Evolutionary conservation across 2,888 invertebrate genomes (phyloP).

Genomic region (Micoletzkya japonica): DNA sequence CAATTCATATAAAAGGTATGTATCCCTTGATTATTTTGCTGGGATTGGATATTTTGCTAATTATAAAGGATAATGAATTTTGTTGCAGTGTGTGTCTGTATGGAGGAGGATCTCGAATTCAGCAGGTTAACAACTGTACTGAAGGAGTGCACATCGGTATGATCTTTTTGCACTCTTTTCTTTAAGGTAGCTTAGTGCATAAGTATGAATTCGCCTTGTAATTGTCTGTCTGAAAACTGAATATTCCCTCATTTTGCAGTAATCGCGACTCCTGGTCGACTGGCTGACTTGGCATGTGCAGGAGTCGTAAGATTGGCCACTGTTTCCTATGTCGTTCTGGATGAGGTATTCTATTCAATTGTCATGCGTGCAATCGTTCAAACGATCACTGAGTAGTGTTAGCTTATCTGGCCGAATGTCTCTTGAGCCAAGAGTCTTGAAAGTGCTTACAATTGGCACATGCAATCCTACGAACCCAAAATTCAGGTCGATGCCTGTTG

Average conservation of each 20-base stretch:
- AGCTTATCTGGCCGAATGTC: no score
- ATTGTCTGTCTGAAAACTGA: neutral
- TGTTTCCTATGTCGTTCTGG: conserved; percentile 41
- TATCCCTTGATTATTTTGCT: neutral
- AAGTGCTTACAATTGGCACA: no score
- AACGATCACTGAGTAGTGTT: neutral
- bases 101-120: conserved; percentile 82
- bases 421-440: no score
- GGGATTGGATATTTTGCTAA: neutral
- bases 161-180: neutral
- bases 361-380: neutral
- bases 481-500: no score
- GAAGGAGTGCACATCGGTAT: conserved; percentile 82
- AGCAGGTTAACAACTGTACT: conserved; percentile 77
- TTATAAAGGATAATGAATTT: neutral
- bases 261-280: conserved; percentile 89
- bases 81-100: conserved; percentile 81
- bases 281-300: conserved; percentile 83
- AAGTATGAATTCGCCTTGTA: neutral
- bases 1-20: conserved; percentile 72
- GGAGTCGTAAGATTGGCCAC: conserved; percentile 73
- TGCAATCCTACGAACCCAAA: no score
- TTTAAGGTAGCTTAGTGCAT: no score
- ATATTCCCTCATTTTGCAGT: conserved; percentile 64
- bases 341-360: conserved; percentile 15